These are phyloP conservation scores for Sigmodon hispidus DNA, from an alignment of 2,113 vertebrate genomes.

Conservation along the genomic window DNA sequence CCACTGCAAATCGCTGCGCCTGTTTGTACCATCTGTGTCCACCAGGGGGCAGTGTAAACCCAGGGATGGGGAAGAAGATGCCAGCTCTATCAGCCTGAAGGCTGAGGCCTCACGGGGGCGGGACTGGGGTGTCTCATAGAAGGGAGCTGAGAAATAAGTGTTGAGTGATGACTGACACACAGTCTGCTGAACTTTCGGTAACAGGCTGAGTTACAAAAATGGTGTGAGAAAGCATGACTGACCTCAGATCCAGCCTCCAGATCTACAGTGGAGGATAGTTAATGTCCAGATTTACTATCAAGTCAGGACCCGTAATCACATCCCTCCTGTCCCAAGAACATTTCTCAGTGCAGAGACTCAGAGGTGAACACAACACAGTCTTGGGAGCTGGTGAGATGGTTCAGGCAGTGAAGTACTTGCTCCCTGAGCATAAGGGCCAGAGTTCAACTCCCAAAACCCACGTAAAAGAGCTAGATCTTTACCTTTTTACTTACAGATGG, in stretches of 20 bases:
- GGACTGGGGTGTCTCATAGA: not conserved
- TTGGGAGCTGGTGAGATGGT: not conserved
- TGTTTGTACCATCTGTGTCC: not conserved
- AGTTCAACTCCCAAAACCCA: not conserved
- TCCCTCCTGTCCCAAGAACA: not conserved
- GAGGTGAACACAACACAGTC: not conserved
- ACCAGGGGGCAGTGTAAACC: slow-evolving; percentile 75
- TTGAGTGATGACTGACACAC: not conserved
- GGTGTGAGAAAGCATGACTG: not conserved
- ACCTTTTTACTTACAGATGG: not conserved
- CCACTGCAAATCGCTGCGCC: not conserved
- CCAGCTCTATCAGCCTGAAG: rapidly evolving
- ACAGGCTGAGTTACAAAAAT: not conserved
- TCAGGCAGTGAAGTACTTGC: not conserved
- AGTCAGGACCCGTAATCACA: not conserved
- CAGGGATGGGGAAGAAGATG: not conserved
- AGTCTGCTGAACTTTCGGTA: not conserved
- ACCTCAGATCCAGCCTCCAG: not conserved
- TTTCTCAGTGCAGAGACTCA: not conserved
- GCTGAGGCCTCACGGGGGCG: not conserved
- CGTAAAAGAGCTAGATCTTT: not conserved
- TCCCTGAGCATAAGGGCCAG: not conserved
- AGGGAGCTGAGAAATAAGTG: not conserved
- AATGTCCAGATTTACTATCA: not conserved
- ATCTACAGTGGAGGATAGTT: not conserved